Evolutionary conservation across 2,113 vertebrate species (phyloP).

Genomic region (Muntiacus muntjak): DNA sequence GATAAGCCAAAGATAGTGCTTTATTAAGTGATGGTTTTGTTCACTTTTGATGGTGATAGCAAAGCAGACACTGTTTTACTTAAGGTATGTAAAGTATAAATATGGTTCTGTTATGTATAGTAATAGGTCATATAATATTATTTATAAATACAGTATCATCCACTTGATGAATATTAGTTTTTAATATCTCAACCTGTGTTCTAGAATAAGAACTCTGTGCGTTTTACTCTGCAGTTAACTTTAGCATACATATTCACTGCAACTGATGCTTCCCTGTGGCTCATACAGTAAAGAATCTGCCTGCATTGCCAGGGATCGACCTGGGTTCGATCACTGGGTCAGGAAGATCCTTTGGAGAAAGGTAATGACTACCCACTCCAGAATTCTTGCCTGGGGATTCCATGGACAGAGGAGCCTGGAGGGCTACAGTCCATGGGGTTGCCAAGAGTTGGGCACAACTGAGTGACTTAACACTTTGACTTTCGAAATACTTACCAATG

Average conservation of each 20-base stretch:
- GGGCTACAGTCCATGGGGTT: neutral
- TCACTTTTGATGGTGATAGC: neutral
- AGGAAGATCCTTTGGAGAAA: neutral
- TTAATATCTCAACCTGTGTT: neutral
- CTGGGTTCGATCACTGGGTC: neutral
- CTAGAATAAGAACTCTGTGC: neutral
- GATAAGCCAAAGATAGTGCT: neutral
- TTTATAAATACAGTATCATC: neutral
- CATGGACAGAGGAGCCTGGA: neutral
- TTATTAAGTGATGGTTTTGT: neutral
- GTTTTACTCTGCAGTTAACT: neutral
- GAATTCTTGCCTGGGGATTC: neutral
- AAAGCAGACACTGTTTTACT: neutral
- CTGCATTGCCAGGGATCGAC: neutral
- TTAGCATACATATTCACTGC: neutral
- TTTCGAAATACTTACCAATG: neutral
- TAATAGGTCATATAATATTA: neutral
- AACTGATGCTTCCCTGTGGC: neutral
- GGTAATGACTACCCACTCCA: neutral
- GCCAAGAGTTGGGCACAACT: neutral
- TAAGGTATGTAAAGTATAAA: neutral
- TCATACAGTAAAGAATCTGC: neutral
- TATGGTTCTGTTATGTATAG: neutral
- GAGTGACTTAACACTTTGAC: neutral
- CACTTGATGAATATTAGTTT: slow-evolving; percentile 5